Evolutionary conservation across 2,113 vertebrate species (phyloP).

Genomic region (Alethe diademata): DNA sequence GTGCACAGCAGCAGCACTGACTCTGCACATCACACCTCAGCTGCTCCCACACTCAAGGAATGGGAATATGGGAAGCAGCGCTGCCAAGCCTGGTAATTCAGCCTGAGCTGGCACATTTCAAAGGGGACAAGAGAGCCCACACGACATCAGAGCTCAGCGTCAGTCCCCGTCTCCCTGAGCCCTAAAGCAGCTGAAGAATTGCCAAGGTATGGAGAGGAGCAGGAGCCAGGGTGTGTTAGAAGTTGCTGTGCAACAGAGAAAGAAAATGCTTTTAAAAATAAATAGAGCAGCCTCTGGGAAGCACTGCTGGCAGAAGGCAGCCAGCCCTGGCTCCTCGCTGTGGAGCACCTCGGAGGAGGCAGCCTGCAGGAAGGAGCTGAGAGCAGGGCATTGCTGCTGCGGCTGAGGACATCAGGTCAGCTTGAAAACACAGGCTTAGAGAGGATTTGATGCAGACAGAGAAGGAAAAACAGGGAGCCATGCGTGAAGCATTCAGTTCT

Average conservation of each 20-base stretch:
- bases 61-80: background rate
- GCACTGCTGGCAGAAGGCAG: background rate
- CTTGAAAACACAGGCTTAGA: background rate
- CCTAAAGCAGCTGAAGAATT: background rate
- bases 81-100: background rate
- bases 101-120: background rate
- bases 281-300: background rate
- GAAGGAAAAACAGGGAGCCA: background rate
- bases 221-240: background rate
- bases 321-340: background rate
- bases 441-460: background rate
- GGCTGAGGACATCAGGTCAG: background rate
- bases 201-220: background rate
- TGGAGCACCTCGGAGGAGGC: rapidly evolving
- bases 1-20: background rate
- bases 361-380: background rate
- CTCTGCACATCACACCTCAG: background rate
- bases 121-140: background rate
- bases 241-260: slow-evolving; percentile 6
- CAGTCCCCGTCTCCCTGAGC: background rate
- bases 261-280: background rate
- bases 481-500: background rate
- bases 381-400: background rate
- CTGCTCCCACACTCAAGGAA: background rate
- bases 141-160: background rate